These are phyloP conservation scores for Leistus spinibarbis DNA, from an alignment of 2,888 invertebrate genomes.

Conservation along the genomic window DNA sequence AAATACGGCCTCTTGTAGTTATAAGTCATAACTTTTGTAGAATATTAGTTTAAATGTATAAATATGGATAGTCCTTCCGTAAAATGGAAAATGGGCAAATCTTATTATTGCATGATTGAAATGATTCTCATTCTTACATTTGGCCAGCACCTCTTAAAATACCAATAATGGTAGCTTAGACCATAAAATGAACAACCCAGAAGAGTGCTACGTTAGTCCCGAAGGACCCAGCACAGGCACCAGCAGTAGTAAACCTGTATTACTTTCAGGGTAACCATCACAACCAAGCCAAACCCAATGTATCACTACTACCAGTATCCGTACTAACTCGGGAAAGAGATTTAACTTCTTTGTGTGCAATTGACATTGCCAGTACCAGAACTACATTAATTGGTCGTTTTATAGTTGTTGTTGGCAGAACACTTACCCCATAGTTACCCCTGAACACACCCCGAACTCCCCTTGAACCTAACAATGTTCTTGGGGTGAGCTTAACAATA, in stretches of 20 bases:
- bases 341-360: constrained; percentile 15
- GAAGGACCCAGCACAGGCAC: neutral
- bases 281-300: neutral
- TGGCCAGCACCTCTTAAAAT: neutral
- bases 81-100: too few relatives aligned
- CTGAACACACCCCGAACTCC: neutral
- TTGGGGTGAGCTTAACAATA: neutral
- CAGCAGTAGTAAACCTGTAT: neutral
- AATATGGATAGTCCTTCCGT: too few relatives aligned
- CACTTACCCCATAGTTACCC: neutral
- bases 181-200: neutral
- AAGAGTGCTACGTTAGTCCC: neutral
- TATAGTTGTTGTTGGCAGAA: constrained; percentile 14
- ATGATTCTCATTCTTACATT: too few relatives aligned
- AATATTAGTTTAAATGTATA: too few relatives aligned
- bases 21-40: too few relatives aligned
- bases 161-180: neutral
- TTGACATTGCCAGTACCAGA: constrained; percentile 9
- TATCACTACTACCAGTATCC: neutral
- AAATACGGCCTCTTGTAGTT: too few relatives aligned
- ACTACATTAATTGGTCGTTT: constrained; percentile 24
- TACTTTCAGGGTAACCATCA: neutral
- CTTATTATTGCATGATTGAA: too few relatives aligned
- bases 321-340: neutral
- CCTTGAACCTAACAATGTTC: neutral